Conservation (phyloP, 2,888 invertebrate species). For the Philhelius pedissequus region DNA sequence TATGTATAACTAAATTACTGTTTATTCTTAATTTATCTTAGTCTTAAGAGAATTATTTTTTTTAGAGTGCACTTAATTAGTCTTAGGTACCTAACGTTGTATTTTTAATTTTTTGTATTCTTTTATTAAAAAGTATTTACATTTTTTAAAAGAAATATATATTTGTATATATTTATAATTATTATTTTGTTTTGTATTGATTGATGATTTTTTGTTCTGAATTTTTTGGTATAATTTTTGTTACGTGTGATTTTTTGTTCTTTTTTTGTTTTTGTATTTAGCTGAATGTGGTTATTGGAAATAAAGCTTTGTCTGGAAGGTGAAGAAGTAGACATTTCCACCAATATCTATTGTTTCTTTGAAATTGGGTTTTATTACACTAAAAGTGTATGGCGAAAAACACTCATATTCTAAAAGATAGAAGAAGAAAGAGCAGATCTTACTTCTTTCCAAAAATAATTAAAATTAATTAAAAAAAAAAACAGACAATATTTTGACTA, state of each 20-base stretch:
- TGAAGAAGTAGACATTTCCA: background rate
- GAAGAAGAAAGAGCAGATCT: too few relatives aligned
- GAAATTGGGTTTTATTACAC: too few relatives aligned
- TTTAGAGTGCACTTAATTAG: conserved; percentile 59
- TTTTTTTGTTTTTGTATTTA: conserved; percentile 56
- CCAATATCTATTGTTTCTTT: too few relatives aligned
- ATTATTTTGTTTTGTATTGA: conserved; percentile 25
- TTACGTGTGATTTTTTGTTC: conserved; percentile 68
- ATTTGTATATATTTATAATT: conserved; percentile 13
- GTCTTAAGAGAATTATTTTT: conserved; percentile 55
- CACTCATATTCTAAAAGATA: too few relatives aligned
- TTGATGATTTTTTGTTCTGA: conserved; percentile 65
- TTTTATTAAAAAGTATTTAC: conserved; percentile 48
- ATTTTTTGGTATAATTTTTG: conserved; percentile 29
- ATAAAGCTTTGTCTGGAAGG: background rate
- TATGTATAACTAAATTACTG: conserved; percentile 20
- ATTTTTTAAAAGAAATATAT: conserved; percentile 41
- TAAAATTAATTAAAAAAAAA: too few relatives aligned
- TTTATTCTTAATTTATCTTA: conserved; percentile 48
- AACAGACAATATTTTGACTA: too few relatives aligned
- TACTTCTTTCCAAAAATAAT: too few relatives aligned
- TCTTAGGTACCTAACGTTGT: conserved; percentile 50
- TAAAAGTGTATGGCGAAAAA: too few relatives aligned
- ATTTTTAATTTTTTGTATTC: conserved; percentile 2
- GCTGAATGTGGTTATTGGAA: background rate